Percentiles rank a stretch among this genome's conserved stretches.
These are phyloP conservation scores for Chrysoperla carnea DNA, from an alignment of 1,140 invertebrate species.

Conservation along the genomic window DNA sequence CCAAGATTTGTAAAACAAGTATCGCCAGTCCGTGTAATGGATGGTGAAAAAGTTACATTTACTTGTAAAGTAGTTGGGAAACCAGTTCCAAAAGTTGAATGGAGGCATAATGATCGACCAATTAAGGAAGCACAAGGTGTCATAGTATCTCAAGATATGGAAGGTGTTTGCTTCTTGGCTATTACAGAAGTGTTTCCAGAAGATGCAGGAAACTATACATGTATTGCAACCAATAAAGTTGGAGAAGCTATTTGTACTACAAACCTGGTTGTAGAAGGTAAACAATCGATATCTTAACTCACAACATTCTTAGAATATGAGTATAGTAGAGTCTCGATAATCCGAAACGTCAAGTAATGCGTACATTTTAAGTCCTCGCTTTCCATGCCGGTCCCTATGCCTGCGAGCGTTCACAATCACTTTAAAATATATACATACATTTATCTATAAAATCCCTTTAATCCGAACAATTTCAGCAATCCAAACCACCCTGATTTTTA, in stretches of 20 bases:
- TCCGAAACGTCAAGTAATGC: no score
- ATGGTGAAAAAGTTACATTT: conserved; percentile 73
- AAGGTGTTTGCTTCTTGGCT: conserved; percentile 64
- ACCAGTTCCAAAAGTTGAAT: conserved; percentile 63
- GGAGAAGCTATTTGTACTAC: conserved; percentile 70
- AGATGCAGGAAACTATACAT: conserved; percentile 77
- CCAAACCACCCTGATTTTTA: no score
- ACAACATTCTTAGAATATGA: background rate
- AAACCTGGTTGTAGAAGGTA: conserved; percentile 69
- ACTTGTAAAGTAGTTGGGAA: conserved; percentile 58
- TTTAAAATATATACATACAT: conserved; percentile 3
- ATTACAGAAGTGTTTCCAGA: conserved; percentile 89
- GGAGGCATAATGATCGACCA: conserved; percentile 57
- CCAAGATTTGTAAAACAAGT: conserved; percentile 59
- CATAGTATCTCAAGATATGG: conserved; percentile 49
- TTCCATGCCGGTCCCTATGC: background rate
- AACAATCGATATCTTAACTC: no score
- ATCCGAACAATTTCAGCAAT: no score
- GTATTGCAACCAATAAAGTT: conserved; percentile 64
- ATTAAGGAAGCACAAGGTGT: conserved; percentile 66
- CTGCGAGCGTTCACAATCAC: no score
- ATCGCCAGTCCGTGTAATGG: conserved; percentile 67
- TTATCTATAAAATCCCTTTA: conserved; percentile 9
- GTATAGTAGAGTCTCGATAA: no score
- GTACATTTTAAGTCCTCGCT: background rate